Base-by-base conservation (phyloP, 2,797 vertebrate genomes). In the Typhlichthys subterraneus region DNA sequence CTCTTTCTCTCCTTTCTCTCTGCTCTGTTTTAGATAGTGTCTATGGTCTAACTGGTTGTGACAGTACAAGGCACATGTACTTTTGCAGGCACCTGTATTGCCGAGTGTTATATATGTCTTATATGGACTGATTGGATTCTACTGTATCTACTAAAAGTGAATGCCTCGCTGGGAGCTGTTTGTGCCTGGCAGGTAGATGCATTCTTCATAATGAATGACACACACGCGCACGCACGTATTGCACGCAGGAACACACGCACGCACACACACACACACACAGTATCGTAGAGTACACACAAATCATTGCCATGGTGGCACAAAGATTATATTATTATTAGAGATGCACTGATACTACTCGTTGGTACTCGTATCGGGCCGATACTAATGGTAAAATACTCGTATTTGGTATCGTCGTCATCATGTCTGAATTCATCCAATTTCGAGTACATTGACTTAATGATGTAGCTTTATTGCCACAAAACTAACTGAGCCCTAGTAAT, bases 41-140 rank as follows among this genome's bases (percentile, higher is more conserved):
- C 6, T 72, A 74, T 80, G 85, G 84, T 86, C 78, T 80, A 83
- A 87, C 70, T 75, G 79, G 76, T 64, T 19, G 79, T 81, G 78
- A 87, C 86, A 91, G 90, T 88, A 88, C 84, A 87, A 65, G 75
- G 84, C 83, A 83, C 83, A 84, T 85, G 78, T 82, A 85, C 23
- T 23, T 23, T 23, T 23, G 85, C 85, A 83, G 86, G 87, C 88
- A 91, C 86, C 83, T 86, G 86, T 81, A 87, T 88, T 83, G 86
- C 88, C 87, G 81, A 88, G 76, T 70, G 73, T 71, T n/a, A n/a
- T 19, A 2, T 19, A 19, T 19, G 66, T 61, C 59, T 13, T 4
- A 38, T 81, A 79, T 81, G 62, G 85, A 78, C 88, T 89, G 80
- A 86, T 87, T 71, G 83, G 91, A 90, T 92, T 92, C 91, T 88